These are phyloP conservation scores for Melitaea cinxia DNA, from an alignment of 1,140 invertebrate species.

Conservation along the genomic window DNA sequence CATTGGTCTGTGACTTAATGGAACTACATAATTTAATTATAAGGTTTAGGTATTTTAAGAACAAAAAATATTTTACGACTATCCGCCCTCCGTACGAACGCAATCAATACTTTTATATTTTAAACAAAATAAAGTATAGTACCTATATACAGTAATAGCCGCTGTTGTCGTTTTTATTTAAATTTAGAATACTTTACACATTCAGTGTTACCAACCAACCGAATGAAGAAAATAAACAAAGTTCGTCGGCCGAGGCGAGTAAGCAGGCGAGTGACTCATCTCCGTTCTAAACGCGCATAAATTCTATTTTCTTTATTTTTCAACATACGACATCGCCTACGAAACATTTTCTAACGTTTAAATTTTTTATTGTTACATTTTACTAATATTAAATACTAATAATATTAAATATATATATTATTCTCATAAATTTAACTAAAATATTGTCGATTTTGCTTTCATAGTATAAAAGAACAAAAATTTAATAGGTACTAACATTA, in stretches of 20 bases:
- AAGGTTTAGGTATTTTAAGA: slow-evolving; percentile 2
- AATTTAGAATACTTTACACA: slow-evolving; percentile 20
- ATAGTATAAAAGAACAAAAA: background rate
- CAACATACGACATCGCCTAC: slow-evolving; percentile 11
- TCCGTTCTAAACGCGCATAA: slow-evolving; percentile 16
- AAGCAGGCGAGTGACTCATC: slow-evolving; percentile 28
- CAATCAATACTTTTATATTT: slow-evolving; percentile 23
- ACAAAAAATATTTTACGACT: slow-evolving; percentile 10
- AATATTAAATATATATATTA: too few species aligned
- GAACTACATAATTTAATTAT: background rate
- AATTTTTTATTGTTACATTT: background rate
- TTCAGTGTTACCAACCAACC: background rate
- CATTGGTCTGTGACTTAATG: background rate
- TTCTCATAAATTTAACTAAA: too few species aligned
- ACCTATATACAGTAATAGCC: slow-evolving; percentile 24
- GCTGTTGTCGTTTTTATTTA: slow-evolving; percentile 30
- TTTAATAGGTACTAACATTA: background rate
- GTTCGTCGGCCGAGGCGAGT: slow-evolving; percentile 31
- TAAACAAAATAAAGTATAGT: slow-evolving; percentile 16
- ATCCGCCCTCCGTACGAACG: slow-evolving; percentile 10
- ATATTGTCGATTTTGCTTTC: too few species aligned
- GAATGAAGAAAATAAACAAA: slow-evolving; percentile 35
- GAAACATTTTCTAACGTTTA: background rate
- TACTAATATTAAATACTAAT: too few species aligned
- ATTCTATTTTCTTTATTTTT: slow-evolving; percentile 13